These are phyloP conservation scores for Heliothis peltigera DNA, from an alignment of 2,888 invertebrate genomes.

Conservation along the genomic window DNA sequence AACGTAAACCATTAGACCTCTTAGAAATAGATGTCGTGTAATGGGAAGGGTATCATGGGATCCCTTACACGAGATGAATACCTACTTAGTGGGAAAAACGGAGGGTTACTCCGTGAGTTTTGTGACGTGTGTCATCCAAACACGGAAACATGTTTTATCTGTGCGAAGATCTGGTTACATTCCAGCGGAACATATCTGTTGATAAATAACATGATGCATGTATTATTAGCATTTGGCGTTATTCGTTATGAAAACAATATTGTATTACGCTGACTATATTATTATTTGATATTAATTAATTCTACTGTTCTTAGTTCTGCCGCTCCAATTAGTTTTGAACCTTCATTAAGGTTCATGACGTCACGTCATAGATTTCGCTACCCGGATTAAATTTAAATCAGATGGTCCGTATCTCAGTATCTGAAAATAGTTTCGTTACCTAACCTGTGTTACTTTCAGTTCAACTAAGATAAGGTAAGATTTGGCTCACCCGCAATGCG, in stretches of 20 bases:
- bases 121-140: conserved; percentile 28
- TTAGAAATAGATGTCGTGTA: conserved; percentile 51
- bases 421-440: conserved; percentile 34
- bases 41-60: conserved; percentile 46
- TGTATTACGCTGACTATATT: conserved; percentile 11
- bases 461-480: conserved; percentile 43
- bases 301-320: conserved; percentile 4
- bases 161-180: conserved; percentile 49
- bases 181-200: conserved; percentile 45
- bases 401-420: conserved; percentile 18
- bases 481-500: conserved; percentile 67
- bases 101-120: conserved; percentile 27
- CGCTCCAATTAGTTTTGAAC: conserved; percentile 7
- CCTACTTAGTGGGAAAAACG: conserved; percentile 34
- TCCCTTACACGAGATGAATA: conserved; percentile 47
- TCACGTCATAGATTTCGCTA: conserved; percentile 12
- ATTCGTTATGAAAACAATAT: conserved; percentile 43
- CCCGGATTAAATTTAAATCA: conserved; percentile 24
- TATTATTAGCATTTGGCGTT: conserved; percentile 38
- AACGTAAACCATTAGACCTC: conserved; percentile 51
- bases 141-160: conserved; percentile 40
- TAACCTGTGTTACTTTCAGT: conserved; percentile 32
- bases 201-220: conserved; percentile 51
- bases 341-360: conserved; percentile 9
- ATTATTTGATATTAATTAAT: conserved; percentile 24